phyloP scores from a whole-genome alignment of 2,888 invertebrate species.

The Sarcophaga subvicina region DNA sequence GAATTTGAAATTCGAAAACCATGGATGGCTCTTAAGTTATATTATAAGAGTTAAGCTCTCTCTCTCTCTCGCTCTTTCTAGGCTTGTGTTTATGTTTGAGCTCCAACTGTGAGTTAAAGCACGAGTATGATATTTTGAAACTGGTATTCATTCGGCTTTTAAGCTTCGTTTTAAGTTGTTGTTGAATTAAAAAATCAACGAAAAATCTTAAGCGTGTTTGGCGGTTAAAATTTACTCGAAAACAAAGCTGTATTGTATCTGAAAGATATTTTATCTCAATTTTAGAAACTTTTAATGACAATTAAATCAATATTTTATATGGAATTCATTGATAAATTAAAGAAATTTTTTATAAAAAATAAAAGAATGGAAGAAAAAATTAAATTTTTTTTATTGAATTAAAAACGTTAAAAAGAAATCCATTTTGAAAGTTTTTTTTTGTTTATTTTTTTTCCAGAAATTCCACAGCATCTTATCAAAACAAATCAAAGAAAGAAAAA shows the following conservation, averaged over 20 bases:
- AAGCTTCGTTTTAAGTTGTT: conserved; percentile 55
- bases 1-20: not conserved
- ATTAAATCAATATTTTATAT: not conserved
- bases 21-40: not conserved
- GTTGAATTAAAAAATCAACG: conserved; percentile 34
- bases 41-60: not conserved
- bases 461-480: conserved; percentile 32
- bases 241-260: conserved; percentile 25
- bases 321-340: conserved; percentile 43
- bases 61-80: not conserved
- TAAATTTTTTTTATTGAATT: not conserved
- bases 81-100: too few species aligned
- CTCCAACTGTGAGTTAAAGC: conserved; percentile 7
- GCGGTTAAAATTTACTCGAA: conserved; percentile 39
- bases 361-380: conserved; percentile 17
- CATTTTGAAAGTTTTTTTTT: conserved; percentile 34
- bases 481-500: conserved; percentile 11
- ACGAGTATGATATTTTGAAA: conserved; percentile 46
- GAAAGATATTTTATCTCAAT: conserved; percentile 32
- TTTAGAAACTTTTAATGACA: not conserved
- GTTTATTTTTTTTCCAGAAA: conserved; percentile 55
- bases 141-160: conserved; percentile 67
- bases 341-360: not conserved
- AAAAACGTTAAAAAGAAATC: not conserved
- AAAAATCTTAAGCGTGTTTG: conserved; percentile 31